These are phyloP conservation scores for Cebidichthys violaceus DNA, from an alignment of 2,113 vertebrate genomes.

Conservation along the genomic window DNA sequence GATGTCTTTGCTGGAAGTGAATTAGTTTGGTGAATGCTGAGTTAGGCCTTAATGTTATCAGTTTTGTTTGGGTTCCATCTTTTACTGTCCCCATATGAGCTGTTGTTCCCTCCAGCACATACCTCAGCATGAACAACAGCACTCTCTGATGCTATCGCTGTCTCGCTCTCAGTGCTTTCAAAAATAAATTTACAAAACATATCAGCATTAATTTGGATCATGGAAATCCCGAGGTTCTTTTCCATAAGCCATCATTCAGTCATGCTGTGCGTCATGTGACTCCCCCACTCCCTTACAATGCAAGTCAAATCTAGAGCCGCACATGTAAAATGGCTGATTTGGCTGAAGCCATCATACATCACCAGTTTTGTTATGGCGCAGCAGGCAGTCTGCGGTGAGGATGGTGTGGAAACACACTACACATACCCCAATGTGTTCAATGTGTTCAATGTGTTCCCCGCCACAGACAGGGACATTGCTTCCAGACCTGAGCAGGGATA, in stretches of 20 bases:
- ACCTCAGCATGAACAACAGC: slow-evolving; percentile 18
- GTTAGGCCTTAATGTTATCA: slow-evolving; percentile 28
- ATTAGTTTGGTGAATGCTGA: slow-evolving; percentile 33
- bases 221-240: slow-evolving; percentile 46
- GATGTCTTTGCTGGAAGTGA: slow-evolving; percentile 9
- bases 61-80: slow-evolving; percentile 12
- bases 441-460: slow-evolving; percentile 41
- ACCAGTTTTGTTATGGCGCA: slow-evolving; percentile 44
- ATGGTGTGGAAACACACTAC: background rate
- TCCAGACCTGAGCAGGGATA: slow-evolving; percentile 43
- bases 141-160: background rate
- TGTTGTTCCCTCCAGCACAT: slow-evolving; percentile 16
- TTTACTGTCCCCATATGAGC: slow-evolving; percentile 23
- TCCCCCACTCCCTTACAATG: slow-evolving; percentile 27
- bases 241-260: slow-evolving; percentile 59
- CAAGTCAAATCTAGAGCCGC: slow-evolving; percentile 54
- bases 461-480: slow-evolving; percentile 35
- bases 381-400: slow-evolving; percentile 26
- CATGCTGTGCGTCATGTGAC: slow-evolving; percentile 16
- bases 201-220: slow-evolving; percentile 38
- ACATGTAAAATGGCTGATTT: slow-evolving; percentile 76
- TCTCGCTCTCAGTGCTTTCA: background rate
- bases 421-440: background rate
- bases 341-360: slow-evolving; percentile 46
- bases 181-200: slow-evolving; percentile 30